Base-by-base conservation (phyloP, 2,797 vertebrate genomes). In the Danio jaintianensis region DNA sequence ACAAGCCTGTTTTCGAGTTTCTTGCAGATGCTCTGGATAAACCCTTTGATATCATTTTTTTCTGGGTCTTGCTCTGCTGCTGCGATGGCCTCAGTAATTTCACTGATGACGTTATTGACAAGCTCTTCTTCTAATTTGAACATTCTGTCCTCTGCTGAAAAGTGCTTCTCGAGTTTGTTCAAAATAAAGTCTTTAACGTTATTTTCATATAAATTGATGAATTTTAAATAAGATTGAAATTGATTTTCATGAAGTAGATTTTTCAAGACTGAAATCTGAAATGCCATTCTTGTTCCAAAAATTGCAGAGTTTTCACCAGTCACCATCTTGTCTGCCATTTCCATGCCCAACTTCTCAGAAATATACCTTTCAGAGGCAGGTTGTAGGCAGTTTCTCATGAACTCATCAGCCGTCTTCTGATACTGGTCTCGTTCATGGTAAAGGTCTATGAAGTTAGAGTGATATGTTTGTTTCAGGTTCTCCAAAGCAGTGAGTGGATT, bases 381-480 rank as follows among this genome's bases (percentile, higher is more conserved):
- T 22, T n/a, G 9, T 0, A 86, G 70, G 6, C 84, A 83, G 16
- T 5, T 0, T 6, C 58, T 11, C 22, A 15, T 7, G 15, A 85
- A 85, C 0, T 83, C 84, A 11, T 61, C 20, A 36, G 86, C 84
- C 22, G 82, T 87, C 6, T 56, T 85, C 36, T 68, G n/a, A n/a
- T n/a, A n/a, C n/a, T n/a, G n/a, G n/a, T n/a, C n/a, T n/a, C n/a
- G n/a, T n/a, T n/a, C n/a, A n/a, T n/a, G n/a, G n/a, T n/a, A n/a
- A n/a, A n/a, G n/a, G n/a, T n/a, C n/a, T 10, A 20, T 62, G 53
- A 89, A 86, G 2, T 64, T 82, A n/a, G 45, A 52, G 10, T 66
- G 81, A 59, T 87, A 90, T 0, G 78, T 78, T 22, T 71, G 20
- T 81, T 86, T 88, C 1, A 76, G 69, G 0, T 59, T 50, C 7